A percentile compares a stretch with the other conserved stretches of the same genome.
Evolutionary conservation across 1,140 invertebrate species (phyloP).

Genomic region (Cephus cinctus): DNA sequence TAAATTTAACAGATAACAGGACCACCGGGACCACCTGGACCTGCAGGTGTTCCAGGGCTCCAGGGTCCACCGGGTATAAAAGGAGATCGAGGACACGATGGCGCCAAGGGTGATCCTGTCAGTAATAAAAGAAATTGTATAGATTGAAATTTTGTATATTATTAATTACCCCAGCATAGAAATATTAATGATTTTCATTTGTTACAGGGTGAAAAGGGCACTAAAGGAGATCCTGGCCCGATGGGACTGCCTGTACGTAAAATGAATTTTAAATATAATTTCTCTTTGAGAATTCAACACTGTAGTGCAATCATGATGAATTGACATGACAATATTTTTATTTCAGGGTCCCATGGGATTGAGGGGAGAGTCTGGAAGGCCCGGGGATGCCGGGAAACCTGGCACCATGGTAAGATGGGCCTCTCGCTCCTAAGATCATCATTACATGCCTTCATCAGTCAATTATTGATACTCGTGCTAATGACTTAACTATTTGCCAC

Average conservation of each 20-base stretch:
- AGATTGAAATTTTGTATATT: too few relatives aligned
- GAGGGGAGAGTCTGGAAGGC: constrained; percentile 74
- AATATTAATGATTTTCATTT: constrained; percentile 14
- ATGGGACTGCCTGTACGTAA: constrained; percentile 92
- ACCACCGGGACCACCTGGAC: constrained; percentile 82
- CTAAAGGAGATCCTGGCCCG: constrained; percentile 86
- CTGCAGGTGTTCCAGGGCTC: constrained; percentile 68
- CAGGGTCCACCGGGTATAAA: constrained; percentile 87
- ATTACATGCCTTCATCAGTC: constrained; percentile 46
- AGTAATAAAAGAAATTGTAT: too few relatives aligned
- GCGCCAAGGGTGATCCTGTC: constrained; percentile 86
- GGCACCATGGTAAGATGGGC: constrained; percentile 74
- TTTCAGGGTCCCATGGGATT: constrained; percentile 84
- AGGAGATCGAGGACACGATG: constrained; percentile 82
- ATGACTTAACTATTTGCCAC: constrained; percentile 14
- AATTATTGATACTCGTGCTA: constrained; percentile 37
- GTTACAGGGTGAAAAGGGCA: constrained; percentile 84
- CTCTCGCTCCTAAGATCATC: constrained; percentile 50
- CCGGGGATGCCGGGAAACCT: constrained; percentile 73
- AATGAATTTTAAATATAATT: constrained; percentile 2
- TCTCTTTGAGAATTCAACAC: constrained; percentile 16
- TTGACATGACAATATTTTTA: constrained; percentile 20
- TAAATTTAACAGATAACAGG: constrained; percentile 61
- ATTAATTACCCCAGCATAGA: too few relatives aligned
- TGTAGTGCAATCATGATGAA: constrained; percentile 11